phyloP scores from a whole-genome alignment of 2,113 vertebrate species.

The Phoenicopterus ruber region DNA sequence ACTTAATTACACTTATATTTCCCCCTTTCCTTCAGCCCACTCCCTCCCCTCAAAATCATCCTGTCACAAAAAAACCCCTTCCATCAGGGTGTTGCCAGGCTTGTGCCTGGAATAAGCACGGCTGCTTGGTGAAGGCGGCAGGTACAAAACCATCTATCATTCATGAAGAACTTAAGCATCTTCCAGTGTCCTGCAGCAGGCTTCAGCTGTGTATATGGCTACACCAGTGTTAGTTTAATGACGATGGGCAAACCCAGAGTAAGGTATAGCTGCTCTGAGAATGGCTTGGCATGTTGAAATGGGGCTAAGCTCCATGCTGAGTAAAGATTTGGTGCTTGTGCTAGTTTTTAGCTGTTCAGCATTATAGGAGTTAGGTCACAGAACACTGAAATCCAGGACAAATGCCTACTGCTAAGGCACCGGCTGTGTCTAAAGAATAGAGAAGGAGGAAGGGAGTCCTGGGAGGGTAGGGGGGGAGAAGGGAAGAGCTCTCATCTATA shows the following conservation, averaged over 20 bases:
- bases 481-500: neutral
- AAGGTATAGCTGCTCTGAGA: neutral
- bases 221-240: neutral
- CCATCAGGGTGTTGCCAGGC: neutral
- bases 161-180: neutral
- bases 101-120: neutral
- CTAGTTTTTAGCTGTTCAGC: neutral
- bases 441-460: neutral
- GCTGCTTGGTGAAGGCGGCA: neutral
- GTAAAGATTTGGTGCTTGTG: neutral
- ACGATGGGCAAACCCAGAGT: neutral
- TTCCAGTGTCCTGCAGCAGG: neutral
- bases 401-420: neutral
- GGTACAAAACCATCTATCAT: neutral
- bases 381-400: neutral
- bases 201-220: neutral
- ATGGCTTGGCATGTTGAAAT: neutral
- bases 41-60: neutral
- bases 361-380: neutral
- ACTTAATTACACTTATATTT: neutral
- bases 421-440: neutral
- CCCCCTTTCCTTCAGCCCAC: neutral
- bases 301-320: neutral
- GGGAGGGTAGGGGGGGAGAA: neutral
- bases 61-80: neutral